Base-by-base conservation (phyloP, 1,140 invertebrate genomes). In the Drosophila ananassae region DNA sequence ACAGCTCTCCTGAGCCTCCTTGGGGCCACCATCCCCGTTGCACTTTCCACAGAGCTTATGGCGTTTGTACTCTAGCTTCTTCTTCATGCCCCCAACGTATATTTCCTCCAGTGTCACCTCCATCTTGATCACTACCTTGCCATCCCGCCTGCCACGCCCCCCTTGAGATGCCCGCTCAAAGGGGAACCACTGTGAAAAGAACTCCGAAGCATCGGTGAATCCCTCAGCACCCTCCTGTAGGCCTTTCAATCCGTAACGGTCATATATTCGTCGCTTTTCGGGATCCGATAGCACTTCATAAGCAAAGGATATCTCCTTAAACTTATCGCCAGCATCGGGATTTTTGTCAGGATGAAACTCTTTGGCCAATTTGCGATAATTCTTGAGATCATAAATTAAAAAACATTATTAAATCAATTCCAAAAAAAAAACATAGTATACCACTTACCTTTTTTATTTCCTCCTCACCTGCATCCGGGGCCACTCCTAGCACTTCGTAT, bases 261-360 rank as follows among this genome's bases (percentile, higher is more conserved):
- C 96, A 91, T 97, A 97, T 37, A 94, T 92, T 77, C 94, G 93
- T 37, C 95, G 92, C 91, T 95, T 95, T 62, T 95, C 94, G 6
- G 94, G 93, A 92, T 95, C 94, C 1, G 96, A 96, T 4, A 97
- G 93, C 32, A 97, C 94, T 93, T 98, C 97, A 91, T 98, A 97
- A 4, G 97, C 97, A 91, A 95, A 97, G 59, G 96, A 96, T 77
- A 97, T 97, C 93, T 97, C 96, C 91, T 97, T 98, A 85, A 98
- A 97, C 92, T 95, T 96, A 73, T 97, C 96, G 47, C 95, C 96
- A 60, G 96, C 95, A 72, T 95, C 94, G 2, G 94, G 94, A 92
- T 97, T 97, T 90, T 97, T 97, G 80, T 97, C 97, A 21, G 97
- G 97, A 93, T 97, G 97, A 91, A 95, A 97, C 93, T 97, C 96